phyloP scores from a whole-genome alignment of 2,797 vertebrate genomes.

The Rousettus madagascariensis region DNA sequence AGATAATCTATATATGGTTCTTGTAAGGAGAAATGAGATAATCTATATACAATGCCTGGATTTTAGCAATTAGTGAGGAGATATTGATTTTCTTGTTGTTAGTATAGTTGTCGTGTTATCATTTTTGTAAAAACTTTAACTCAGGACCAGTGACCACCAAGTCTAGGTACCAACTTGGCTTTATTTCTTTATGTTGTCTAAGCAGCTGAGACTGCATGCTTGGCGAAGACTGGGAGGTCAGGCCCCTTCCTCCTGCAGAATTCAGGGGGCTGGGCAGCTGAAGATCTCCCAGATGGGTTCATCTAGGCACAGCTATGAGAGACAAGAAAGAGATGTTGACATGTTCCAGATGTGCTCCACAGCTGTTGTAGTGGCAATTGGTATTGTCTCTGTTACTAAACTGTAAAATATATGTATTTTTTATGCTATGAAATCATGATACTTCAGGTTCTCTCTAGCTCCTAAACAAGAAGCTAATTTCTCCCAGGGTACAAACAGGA shows the following conservation, averaged over 20 bases:
- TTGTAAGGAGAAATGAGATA: no score
- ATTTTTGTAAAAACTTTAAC: conserved; percentile 5
- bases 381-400: not conserved
- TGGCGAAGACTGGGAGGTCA: not conserved
- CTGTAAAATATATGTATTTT: no score
- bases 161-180: not conserved
- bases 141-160: not conserved
- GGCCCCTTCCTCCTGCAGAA: not conserved
- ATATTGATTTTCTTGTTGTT: not conserved
- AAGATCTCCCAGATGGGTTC: not conserved
- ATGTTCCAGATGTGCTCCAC: not conserved
- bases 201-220: not conserved
- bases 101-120: not conserved
- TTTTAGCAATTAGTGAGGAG: not conserved
- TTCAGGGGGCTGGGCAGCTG: not conserved
- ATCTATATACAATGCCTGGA: not conserved
- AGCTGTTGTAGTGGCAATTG: not conserved
- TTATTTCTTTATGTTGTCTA: not conserved
- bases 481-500: not conserved
- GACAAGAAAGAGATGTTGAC: not conserved
- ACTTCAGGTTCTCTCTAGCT: not conserved
- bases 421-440: not conserved
- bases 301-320: not conserved
- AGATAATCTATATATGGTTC: not conserved
- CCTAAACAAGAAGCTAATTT: not conserved